Evolutionary conservation across 2,797 vertebrate species (phyloP).

Genomic region (Gymnothorax reevesii): DNA sequence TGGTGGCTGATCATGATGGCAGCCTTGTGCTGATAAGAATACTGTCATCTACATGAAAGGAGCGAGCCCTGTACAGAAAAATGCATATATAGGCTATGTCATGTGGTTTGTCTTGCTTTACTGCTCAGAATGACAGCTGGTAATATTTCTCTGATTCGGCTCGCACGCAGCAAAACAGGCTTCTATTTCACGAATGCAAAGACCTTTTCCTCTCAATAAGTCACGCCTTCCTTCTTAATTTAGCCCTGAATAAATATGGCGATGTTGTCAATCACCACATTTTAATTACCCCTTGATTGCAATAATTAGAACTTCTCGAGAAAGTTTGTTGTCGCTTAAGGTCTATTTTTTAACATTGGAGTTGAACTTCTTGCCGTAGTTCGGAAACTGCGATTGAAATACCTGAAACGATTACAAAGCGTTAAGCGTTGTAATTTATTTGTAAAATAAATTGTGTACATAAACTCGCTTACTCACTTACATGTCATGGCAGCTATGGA

Average conservation of each 20-base stretch:
- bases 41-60: neutral
- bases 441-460: neutral
- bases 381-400: slow-evolving; percentile 7
- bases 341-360: slow-evolving; percentile 21
- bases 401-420: neutral
- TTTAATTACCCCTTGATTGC: slow-evolving; percentile 32
- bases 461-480: neutral
- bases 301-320: slow-evolving; percentile 27
- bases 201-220: neutral
- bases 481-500: neutral
- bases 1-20: too few species aligned
- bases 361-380: neutral
- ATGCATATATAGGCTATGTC: neutral
- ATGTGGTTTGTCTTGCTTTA: neutral
- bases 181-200: neutral
- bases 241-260: slow-evolving; percentile 21
- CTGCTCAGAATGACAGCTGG: neutral
- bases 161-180: slow-evolving; percentile 16
- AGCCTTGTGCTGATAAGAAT: neutral
- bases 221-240: slow-evolving; percentile 9
- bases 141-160: neutral
- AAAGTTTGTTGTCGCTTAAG: slow-evolving; percentile 30
- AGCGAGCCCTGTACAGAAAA: neutral
- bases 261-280: slow-evolving; percentile 29
- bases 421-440: neutral